phyloP scores from a whole-genome alignment of 2,797 vertebrate species.

The Emydoidea blandingii region DNA sequence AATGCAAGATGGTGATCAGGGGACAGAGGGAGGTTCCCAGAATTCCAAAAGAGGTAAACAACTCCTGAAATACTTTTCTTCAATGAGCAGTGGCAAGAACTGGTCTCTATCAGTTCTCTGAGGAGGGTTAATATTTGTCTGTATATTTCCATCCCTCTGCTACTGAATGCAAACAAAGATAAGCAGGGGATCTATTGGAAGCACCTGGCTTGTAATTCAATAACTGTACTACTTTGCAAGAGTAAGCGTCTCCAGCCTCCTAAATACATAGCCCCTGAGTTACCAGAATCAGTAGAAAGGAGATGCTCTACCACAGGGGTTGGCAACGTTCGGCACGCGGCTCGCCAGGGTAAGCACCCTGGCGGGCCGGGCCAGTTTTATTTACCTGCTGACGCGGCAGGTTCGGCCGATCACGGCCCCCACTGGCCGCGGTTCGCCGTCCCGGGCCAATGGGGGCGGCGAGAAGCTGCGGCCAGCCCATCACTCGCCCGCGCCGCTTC shows the following conservation, averaged over 20 bases:
- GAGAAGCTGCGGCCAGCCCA: too few relatives aligned
- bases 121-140: not conserved
- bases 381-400: too few relatives aligned
- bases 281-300: not conserved
- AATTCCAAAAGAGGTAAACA: not conserved
- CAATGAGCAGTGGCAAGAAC: not conserved
- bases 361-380: too few relatives aligned
- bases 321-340: too few relatives aligned
- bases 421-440: too few relatives aligned
- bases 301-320: not conserved
- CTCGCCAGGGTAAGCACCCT: too few relatives aligned
- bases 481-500: too few relatives aligned
- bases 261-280: not conserved
- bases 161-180: not conserved
- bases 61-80: not conserved
- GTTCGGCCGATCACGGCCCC: too few relatives aligned
- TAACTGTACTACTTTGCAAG: not conserved
- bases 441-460: too few relatives aligned
- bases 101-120: not conserved
- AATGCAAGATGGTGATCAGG: not conserved
- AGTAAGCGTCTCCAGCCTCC: not conserved
- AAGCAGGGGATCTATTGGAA: not conserved
- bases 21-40: not conserved
- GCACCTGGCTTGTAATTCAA: not conserved
- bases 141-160: not conserved